Base-by-base conservation (phyloP, 1,140 invertebrate genomes). In the Leptinotarsa lineolata region DNA sequence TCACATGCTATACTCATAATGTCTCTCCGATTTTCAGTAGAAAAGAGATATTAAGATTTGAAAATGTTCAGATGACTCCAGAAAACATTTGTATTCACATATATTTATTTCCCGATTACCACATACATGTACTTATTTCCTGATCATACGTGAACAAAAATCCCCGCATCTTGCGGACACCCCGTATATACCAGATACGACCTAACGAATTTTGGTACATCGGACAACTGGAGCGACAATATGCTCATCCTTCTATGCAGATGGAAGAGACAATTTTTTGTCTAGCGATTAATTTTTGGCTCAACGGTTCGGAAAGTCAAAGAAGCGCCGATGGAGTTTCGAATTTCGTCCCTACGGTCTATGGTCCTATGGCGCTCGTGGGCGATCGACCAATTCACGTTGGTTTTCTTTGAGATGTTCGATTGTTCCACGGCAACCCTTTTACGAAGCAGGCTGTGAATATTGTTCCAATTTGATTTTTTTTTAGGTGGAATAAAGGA, bases 231-330 rank as follows among this genome's bases (percentile, higher is more conserved):
- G 64, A 66, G 64, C 64, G 64, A 46, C 64, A 66, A 66, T 66
- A 72, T 72, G 70, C 46, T 66, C 70, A 72, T 72, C 70, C 61
- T 72, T 44, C 60, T 72, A 30, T 72, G 30, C 45, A 48, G 20
- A 64, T 39, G 39, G 70, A 48, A 70, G 44, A 66, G 68, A 67
- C 61, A 61, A 67, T 78, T 76, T 78, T 77, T 78, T 77, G 71
- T 77, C 71, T 71, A 68, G 72, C 61, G 73, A 64, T 80, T 79
- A 79, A 80, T 81, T 79, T 80, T 81, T 81, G 80, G 80, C 73
- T 74, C 80, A 81, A 74, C 77, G 80, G 74, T 44, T 74, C 72
- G 80, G 80, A 81, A 81, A 81, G 78, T 79, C 80, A 81, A 81
- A 81, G 78, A 67, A 45, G 73, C 3, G 16, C 64, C 22, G 64